These are phyloP conservation scores for Drosophila neonasuta DNA, from an alignment of 2,888 invertebrate species.

Conservation along the genomic window DNA sequence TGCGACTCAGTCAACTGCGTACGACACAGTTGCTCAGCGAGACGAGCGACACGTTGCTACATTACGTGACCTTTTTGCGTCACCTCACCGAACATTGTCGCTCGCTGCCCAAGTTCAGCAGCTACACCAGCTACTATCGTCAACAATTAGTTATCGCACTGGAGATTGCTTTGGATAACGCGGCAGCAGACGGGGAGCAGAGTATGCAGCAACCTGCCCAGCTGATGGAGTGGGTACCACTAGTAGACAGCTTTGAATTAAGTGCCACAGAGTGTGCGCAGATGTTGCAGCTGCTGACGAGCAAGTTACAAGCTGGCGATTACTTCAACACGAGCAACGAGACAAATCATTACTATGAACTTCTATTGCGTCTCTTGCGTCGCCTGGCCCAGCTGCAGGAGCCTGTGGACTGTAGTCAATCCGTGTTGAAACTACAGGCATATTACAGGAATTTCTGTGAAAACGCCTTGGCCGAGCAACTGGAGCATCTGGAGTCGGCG, in stretches of 20 bases:
- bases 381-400: constrained; percentile 82
- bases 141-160: constrained; percentile 78
- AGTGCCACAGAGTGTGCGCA: constrained; percentile 71
- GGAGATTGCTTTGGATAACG: constrained; percentile 54
- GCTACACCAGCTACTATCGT: constrained; percentile 73
- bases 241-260: constrained; percentile 76
- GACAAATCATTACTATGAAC: constrained; percentile 83
- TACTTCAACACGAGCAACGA: constrained; percentile 72
- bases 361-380: constrained; percentile 83
- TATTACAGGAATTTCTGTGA: constrained; percentile 83
- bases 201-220: constrained; percentile 33
- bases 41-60: constrained; percentile 55
- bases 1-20: constrained; percentile 71
- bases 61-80: constrained; percentile 74
- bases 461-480: constrained; percentile 78
- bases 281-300: constrained; percentile 78
- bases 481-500: constrained; percentile 84
- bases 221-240: constrained; percentile 66
- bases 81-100: constrained; percentile 70
- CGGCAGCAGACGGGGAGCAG: background rate
- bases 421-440: constrained; percentile 81
- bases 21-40: constrained; percentile 69
- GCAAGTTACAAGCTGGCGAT: constrained; percentile 72
- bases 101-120: constrained; percentile 59
- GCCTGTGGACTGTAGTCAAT: constrained; percentile 71